Percentiles rank a stretch among this genome's conserved stretches.
Conservation (phyloP, 2,113 vertebrate species). For the Lamprologus lemairii region DNA sequence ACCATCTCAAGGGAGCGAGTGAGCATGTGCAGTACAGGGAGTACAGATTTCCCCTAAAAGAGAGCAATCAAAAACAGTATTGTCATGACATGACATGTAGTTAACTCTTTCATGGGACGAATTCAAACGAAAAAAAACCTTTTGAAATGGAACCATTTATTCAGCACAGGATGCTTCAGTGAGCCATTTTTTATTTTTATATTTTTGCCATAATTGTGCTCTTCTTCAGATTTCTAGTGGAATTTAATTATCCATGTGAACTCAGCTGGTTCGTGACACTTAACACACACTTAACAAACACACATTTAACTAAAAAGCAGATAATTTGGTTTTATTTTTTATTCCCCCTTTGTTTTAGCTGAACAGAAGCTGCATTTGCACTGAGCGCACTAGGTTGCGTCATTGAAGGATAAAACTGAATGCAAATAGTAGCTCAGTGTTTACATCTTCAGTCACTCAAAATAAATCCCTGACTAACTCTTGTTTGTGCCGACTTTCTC, state of each 20-base stretch:
- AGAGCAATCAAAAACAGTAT: not conserved
- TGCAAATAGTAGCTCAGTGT: not conserved
- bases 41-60: not conserved
- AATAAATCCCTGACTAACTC: conserved; percentile 4
- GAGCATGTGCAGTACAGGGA: not conserved
- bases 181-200: not conserved
- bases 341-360: not conserved
- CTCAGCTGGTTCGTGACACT: not conserved
- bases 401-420: not conserved
- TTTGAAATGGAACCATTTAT: not conserved
- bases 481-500: not conserved
- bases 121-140: not conserved
- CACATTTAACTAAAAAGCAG: not conserved
- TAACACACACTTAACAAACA: not conserved
- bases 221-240: not conserved
- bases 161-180: not conserved
- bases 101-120: not conserved
- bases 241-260: not conserved
- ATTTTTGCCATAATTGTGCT: not conserved
- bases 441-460: not conserved
- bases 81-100: not conserved
- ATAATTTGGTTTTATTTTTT: not conserved
- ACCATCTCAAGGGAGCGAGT: not conserved
- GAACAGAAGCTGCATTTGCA: not conserved
- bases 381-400: not conserved